These are phyloP conservation scores for Theristicus caerulescens DNA, from an alignment of 2,113 vertebrate species.

Conservation along the genomic window DNA sequence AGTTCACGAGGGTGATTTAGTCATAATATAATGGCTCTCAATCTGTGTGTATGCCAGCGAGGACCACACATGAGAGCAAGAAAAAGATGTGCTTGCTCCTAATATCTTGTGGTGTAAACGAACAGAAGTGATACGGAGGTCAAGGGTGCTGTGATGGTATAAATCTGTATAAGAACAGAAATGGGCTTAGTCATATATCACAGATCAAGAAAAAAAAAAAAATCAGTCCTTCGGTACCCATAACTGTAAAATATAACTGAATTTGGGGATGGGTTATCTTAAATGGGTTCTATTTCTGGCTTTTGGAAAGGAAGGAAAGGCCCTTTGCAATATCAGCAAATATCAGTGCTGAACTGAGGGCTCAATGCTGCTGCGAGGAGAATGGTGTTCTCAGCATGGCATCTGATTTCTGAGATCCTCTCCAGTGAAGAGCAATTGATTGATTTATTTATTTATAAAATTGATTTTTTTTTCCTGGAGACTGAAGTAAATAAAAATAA, in stretches of 20 bases:
- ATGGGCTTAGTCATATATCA: background rate
- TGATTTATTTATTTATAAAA: no score
- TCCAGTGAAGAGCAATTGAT: background rate
- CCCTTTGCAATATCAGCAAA: background rate
- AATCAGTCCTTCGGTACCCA: background rate
- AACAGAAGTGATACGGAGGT: background rate
- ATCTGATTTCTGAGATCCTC: conserved; percentile 47
- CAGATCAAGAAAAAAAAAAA: background rate
- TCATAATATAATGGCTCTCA: background rate
- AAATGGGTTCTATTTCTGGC: background rate
- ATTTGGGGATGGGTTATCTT: background rate
- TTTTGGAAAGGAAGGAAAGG: conserved; percentile 9
- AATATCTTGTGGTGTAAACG: background rate
- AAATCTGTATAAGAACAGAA: background rate
- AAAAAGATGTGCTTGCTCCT: background rate
- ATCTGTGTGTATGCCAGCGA: background rate
- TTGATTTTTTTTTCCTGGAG: background rate
- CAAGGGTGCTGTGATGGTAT: background rate
- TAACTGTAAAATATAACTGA: background rate
- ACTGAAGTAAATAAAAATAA: background rate
- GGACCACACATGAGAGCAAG: background rate
- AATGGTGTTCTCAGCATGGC: conserved; percentile 21
- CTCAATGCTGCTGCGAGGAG: conserved; percentile 43
- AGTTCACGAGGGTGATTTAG: background rate
- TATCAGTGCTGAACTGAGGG: conserved; percentile 6